A percentile compares a stretch with the other conserved stretches of the same genome.
Conservation (phyloP, 2,113 vertebrate species). For the Nipponia nippon region DNA sequence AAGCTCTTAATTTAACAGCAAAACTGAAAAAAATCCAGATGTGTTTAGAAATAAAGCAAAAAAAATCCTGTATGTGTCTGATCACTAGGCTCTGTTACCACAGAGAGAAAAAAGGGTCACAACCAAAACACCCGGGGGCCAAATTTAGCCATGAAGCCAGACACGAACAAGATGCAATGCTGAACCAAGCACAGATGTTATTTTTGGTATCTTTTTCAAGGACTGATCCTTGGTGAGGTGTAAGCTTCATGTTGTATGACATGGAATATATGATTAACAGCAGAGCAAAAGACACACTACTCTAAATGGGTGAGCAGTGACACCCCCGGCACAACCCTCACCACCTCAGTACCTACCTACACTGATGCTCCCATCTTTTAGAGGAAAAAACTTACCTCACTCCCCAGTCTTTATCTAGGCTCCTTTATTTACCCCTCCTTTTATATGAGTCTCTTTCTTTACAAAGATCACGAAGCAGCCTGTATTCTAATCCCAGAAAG, state of each 20-base stretch:
- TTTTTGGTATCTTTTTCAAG: neutral
- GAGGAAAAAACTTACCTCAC: neutral
- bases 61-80: neutral
- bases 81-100: neutral
- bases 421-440: neutral
- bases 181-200: neutral
- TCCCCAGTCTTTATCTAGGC: neutral
- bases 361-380: neutral
- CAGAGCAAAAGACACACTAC: neutral
- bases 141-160: neutral
- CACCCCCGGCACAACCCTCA: neutral
- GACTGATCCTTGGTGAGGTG: neutral
- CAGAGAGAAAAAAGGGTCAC: neutral
- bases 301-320: neutral
- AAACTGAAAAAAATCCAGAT: neutral
- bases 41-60: neutral
- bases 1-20: neutral
- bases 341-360: neutral
- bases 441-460: neutral
- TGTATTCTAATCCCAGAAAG: neutral
- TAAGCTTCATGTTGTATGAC: neutral
- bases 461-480: neutral
- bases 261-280: neutral
- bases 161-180: neutral
- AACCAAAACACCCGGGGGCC: neutral